Evolutionary conservation across 2,113 vertebrate genomes (phyloP).

Genomic region (Amphilophus citrinellus): DNA sequence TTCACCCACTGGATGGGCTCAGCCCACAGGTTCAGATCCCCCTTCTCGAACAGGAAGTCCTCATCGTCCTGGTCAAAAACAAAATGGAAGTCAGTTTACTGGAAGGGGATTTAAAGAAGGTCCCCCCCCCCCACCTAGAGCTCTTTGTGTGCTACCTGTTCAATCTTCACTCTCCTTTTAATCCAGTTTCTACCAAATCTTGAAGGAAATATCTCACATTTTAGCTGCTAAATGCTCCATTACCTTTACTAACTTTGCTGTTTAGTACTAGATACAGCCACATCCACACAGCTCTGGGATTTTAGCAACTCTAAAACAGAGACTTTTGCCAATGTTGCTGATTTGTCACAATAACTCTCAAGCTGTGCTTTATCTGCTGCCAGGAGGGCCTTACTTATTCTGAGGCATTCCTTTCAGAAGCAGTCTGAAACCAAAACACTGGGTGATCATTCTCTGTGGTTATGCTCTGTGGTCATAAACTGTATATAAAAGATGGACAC

Average conservation of each 20-base stretch:
- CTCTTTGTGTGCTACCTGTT: not conserved
- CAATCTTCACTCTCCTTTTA: not conserved
- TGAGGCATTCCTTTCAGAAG: not conserved
- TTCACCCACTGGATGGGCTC: constrained; percentile 87
- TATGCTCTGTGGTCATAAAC: not conserved
- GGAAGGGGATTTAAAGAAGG: not conserved
- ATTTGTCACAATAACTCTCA: not conserved
- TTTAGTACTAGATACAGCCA: not conserved
- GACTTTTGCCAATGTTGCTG: not conserved
- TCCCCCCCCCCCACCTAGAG: not conserved
- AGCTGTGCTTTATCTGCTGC: not conserved
- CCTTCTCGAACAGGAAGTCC: constrained; percentile 93
- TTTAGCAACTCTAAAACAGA: not conserved
- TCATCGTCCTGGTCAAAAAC: constrained; percentile 85
- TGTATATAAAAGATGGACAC: not conserved
- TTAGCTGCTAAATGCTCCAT: not conserved
- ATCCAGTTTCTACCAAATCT: not conserved
- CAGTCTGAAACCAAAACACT: not conserved
- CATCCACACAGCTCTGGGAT: not conserved
- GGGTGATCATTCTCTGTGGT: not conserved
- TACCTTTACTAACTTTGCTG: not conserved
- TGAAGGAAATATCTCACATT: not conserved
- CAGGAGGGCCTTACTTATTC: not conserved
- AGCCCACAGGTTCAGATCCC: constrained; percentile 93
- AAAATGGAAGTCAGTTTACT: not conserved